phyloP scores from a whole-genome alignment of 2,888 invertebrate genomes.

The Callyntrura guangdongensis region DNA sequence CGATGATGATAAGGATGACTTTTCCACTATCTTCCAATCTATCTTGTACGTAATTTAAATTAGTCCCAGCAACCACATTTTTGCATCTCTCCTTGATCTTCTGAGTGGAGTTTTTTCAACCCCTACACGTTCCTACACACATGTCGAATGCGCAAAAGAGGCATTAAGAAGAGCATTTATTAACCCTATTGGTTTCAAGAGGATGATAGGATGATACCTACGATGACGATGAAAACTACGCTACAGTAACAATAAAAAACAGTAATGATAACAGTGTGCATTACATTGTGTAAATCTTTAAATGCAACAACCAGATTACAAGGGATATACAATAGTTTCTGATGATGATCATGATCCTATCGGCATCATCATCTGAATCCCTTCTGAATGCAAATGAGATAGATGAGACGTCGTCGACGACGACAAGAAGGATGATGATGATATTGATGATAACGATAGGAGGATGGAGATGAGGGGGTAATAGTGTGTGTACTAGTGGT shows the following conservation, averaged over 20 bases:
- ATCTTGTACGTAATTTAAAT: slow-evolving; percentile 70
- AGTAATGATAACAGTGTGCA: slow-evolving; percentile 46
- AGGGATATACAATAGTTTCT: slow-evolving; percentile 53
- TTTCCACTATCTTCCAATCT: slow-evolving; percentile 55
- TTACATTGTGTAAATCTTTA: slow-evolving; percentile 50
- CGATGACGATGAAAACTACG: background rate
- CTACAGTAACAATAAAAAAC: slow-evolving; percentile 28
- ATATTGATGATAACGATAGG: slow-evolving; percentile 1
- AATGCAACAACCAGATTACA: slow-evolving; percentile 62
- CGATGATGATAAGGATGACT: background rate
- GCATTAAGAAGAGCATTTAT: background rate
- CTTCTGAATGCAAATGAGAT: slow-evolving; percentile 64
- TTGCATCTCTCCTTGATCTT: slow-evolving; percentile 22
- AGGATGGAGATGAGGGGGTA: slow-evolving; percentile 20
- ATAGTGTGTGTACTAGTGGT: too few species aligned
- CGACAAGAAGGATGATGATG: background rate
- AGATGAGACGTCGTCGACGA: slow-evolving; percentile 34
- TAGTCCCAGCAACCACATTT: slow-evolving; percentile 58
- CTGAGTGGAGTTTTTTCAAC: background rate
- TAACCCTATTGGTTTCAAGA: background rate
- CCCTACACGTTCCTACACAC: background rate
- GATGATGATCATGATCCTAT: slow-evolving; percentile 44
- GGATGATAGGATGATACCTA: slow-evolving; percentile 15
- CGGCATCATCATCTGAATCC: slow-evolving; percentile 54
- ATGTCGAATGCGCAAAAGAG: background rate